These are phyloP conservation scores for Sinocyclocheilus grahami DNA, from an alignment of 2,113 vertebrate species.

Conservation along the genomic window DNA sequence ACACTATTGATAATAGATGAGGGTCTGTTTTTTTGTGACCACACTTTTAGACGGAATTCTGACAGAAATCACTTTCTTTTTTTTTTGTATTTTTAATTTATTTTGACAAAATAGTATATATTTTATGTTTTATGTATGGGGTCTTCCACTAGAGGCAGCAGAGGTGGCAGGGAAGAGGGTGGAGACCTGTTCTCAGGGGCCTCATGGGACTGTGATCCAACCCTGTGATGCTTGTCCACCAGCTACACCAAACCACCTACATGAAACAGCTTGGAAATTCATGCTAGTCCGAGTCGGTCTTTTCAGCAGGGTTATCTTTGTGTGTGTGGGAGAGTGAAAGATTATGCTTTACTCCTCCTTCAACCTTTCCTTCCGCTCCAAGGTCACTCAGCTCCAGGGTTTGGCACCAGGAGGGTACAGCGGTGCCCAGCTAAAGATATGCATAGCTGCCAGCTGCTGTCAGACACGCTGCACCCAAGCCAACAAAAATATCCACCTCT, in stretches of 20 bases:
- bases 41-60: too few relatives aligned
- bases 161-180: background rate
- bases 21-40: too few relatives aligned
- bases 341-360: constrained; percentile 38
- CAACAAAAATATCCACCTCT: constrained; percentile 18
- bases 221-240: background rate
- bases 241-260: background rate
- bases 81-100: background rate
- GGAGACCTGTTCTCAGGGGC: background rate
- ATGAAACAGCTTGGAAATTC: constrained; percentile 1
- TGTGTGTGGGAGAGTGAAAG: background rate
- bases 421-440: constrained; percentile 55
- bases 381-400: constrained; percentile 68
- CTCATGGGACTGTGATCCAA: background rate
- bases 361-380: constrained; percentile 68
- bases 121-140: background rate
- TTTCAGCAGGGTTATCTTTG: background rate
- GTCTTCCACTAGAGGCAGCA: background rate
- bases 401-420: constrained; percentile 63
- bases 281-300: background rate
- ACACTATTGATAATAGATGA: too few relatives aligned
- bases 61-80: background rate
- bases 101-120: background rate
- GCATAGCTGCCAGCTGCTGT: constrained; percentile 51
- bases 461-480: constrained; percentile 46